A percentile compares a stretch with the other conserved stretches of the same genome.
Evolutionary conservation across 2,888 invertebrate species (phyloP).

Genomic region (Heliconius cydno): DNA sequence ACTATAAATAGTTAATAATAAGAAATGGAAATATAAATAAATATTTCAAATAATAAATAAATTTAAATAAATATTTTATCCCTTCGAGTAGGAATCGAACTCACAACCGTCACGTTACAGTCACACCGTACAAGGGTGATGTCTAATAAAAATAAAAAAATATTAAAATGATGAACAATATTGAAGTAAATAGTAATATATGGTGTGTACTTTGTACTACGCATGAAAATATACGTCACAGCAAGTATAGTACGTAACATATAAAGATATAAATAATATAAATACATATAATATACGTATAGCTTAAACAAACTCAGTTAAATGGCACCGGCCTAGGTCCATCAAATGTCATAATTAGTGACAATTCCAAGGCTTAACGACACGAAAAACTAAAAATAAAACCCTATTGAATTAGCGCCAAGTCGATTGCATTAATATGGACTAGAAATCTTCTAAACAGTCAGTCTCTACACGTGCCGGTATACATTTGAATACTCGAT

Average conservation of each 20-base stretch:
- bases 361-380: slow-evolving; percentile 46
- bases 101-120: no score
- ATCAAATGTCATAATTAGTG: slow-evolving; percentile 35
- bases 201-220: neutral
- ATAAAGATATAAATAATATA: neutral
- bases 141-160: neutral
- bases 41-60: no score
- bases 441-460: slow-evolving; percentile 46
- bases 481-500: slow-evolving; percentile 16
- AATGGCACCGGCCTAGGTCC: neutral
- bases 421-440: slow-evolving; percentile 55
- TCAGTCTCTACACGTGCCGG: slow-evolving; percentile 29
- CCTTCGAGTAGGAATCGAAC: no score
- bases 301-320: neutral
- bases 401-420: slow-evolving; percentile 62
- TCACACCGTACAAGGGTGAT: no score
- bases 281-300: neutral
- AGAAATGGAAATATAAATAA: no score
- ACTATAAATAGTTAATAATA: no score
- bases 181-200: neutral
- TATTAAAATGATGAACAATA: neutral
- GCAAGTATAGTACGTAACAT: neutral
- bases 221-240: neutral
- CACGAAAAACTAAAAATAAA: slow-evolving; percentile 54
- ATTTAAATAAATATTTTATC: no score